These are phyloP conservation scores for Sebastes fasciatus DNA, from an alignment of 2,113 vertebrate species.

Conservation along the genomic window DNA sequence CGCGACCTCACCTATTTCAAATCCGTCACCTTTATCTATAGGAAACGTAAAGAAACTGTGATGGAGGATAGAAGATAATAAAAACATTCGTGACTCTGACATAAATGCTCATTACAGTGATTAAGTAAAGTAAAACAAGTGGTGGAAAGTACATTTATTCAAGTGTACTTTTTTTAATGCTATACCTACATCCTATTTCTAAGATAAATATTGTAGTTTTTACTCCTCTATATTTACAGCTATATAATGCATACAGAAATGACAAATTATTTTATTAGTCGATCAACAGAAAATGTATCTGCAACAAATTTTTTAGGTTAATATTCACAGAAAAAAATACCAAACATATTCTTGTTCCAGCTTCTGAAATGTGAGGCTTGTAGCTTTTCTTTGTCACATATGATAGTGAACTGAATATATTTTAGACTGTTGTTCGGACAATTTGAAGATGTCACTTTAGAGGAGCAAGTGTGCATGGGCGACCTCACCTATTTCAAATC, in stretches of 20 bases:
- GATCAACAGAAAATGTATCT: background rate
- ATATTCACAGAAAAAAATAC: background rate
- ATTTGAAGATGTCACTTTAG: too few relatives aligned
- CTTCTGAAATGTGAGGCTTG: too few relatives aligned
- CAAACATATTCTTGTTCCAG: background rate
- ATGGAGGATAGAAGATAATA: background rate
- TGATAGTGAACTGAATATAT: too few relatives aligned
- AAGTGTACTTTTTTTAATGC: background rate
- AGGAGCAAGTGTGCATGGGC: too few relatives aligned
- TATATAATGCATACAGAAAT: background rate
- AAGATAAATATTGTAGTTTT: background rate
- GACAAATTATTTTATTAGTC: background rate
- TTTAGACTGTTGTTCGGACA: too few relatives aligned
- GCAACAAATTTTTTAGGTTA: background rate
- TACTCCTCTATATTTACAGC: background rate
- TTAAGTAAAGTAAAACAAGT: background rate
- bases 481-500: too few relatives aligned
- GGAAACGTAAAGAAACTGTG: background rate
- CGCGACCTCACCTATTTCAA: slow-evolving; percentile 82
- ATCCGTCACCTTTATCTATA: slow-evolving; percentile 63
- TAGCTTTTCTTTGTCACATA: too few relatives aligned
- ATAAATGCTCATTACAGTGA: background rate
- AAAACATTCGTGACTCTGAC: background rate
- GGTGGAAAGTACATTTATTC: background rate
- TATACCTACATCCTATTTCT: background rate